Evolutionary conservation across 1,140 invertebrate genomes (phyloP), one percentile per base, ranked within the genome.

Genomic region (Atopsyche davidsoni): DNA sequence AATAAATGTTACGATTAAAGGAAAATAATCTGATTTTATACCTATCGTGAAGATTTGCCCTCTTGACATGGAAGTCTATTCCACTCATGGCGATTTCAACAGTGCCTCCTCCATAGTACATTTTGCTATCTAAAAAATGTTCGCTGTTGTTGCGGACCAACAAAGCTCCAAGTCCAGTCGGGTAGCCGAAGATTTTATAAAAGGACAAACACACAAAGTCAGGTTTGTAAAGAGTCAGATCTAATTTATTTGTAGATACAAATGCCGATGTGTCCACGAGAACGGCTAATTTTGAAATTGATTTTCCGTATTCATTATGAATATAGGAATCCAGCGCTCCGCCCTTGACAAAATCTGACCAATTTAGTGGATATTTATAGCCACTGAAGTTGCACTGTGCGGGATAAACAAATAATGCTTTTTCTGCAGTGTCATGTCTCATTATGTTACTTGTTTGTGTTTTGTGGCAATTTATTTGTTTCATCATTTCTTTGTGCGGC

Each of bases 151-250:
- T 87, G 59, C 77, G 81, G 0, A 97, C 83, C 38, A 98, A 60
- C 2, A 98, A 66, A 25, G 89, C 92, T 21, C 94, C 95, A 57
- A 89, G 67, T n/a, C 87, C 95, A 47, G 93, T 96, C 4, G 96
- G 95, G 72, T 87, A 96, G 0, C 96, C 96, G 76, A 98, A 97
- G 61, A 98, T 91, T 79, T 98, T 98, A 71, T 98, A 98, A 74
- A 98, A 98, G 1, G 95, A 98, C 3, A 98, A 25, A 40, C 81
- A 82, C 0, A 96, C 80, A 77, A 96, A 98, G 70, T 98, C 92
- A 14, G 92, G 87, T 54, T 85, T 80, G 32, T 72, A 75, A 10
- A 61, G 48, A 0, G 76, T 75, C 32, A 98, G 73, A 75, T 97
- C 81, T 36, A 98, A 70, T 14, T 70, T 69, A 68, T 79, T 90